Evolutionary conservation across 2,888 invertebrate genomes (phyloP).

Genomic region (Lacanobia wlatinum): DNA sequence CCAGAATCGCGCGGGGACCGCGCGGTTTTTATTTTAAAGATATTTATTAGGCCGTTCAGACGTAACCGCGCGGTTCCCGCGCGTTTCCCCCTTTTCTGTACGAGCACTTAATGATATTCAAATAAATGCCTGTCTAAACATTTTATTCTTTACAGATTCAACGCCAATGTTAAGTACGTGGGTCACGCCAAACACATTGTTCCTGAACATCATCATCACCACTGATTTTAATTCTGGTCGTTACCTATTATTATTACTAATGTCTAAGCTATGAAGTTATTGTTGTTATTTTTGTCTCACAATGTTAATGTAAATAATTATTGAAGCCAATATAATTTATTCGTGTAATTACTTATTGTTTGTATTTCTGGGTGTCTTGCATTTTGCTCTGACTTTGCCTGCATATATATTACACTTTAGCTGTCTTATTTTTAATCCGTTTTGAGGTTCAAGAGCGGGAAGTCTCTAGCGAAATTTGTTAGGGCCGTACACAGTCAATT

Average conservation of each 20-base stretch:
- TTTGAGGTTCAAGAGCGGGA: no score
- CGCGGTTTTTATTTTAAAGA: no score
- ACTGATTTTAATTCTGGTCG: constrained; percentile 30
- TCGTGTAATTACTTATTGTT: background rate
- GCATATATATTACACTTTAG: background rate
- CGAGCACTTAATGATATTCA: no score
- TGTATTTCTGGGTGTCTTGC: background rate
- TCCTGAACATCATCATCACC: constrained; percentile 60
- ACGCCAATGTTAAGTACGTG: constrained; percentile 70
- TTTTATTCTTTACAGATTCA: constrained; percentile 67
- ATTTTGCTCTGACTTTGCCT: no score
- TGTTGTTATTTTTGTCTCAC: constrained; percentile 16
- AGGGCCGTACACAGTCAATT: no score
- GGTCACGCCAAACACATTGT: constrained; percentile 68
- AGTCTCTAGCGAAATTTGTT: no score
- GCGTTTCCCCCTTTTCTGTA: no score
- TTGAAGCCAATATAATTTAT: constrained; percentile 9
- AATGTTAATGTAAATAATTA: constrained; percentile 12
- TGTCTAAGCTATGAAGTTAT: constrained; percentile 28
- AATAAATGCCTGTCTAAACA: background rate
- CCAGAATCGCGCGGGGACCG: no score
- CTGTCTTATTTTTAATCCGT: background rate
- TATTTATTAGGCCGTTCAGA: no score
- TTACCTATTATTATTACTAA: constrained; percentile 32
- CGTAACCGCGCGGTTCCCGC: no score